Evolutionary conservation across 2,888 invertebrate genomes (phyloP).

Genomic region (Lamellibrachia satsuma): DNA sequence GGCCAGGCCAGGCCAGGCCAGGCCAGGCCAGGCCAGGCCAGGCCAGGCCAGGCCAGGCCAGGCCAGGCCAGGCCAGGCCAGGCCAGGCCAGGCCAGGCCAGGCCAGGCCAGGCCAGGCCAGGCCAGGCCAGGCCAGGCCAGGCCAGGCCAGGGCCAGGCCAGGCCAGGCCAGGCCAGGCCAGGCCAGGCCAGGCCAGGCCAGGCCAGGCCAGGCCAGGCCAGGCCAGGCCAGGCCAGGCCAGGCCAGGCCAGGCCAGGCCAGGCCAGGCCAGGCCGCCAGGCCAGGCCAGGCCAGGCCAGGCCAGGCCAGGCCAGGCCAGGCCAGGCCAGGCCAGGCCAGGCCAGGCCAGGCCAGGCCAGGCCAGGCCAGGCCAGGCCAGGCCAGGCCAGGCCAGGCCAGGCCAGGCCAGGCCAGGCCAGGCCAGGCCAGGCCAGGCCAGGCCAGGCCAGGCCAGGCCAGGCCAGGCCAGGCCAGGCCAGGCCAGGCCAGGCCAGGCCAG

Average conservation of each 20-base stretch:
- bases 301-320: slow-evolving; percentile 8
- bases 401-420: neutral
- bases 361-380: neutral
- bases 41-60: neutral
- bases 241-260: neutral
- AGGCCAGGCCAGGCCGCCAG: slow-evolving; percentile 7
- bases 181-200: slow-evolving; percentile 19
- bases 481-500: no score
- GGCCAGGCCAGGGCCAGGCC: neutral
- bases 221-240: neutral
- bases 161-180: slow-evolving; percentile 14
- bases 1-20: no score
- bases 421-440: no score
- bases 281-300: neutral
- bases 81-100: neutral
- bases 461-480: no score
- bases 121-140: neutral
- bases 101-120: neutral
- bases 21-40: neutral
- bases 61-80: neutral
- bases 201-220: slow-evolving; percentile 1
- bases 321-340: slow-evolving; percentile 19
- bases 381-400: neutral
- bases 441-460: no score
- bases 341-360: neutral